A percentile compares a stretch with the other conserved stretches of the same genome.
Conservation (phyloP, 1,140 invertebrate genomes). For the Scaptomyza hsui region DNA sequence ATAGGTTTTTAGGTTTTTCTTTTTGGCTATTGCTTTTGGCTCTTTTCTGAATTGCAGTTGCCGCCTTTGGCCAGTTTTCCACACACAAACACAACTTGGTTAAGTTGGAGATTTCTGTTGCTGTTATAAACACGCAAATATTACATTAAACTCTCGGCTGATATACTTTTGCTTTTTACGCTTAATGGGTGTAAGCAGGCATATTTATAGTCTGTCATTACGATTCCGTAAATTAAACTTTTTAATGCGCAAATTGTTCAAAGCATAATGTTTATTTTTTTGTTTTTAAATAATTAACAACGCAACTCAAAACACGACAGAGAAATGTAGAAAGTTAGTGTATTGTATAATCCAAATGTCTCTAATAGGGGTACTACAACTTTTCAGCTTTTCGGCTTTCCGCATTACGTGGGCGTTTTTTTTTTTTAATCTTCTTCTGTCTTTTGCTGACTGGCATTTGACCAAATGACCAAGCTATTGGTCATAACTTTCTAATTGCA, state of each 20-base stretch:
- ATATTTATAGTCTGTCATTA: constrained; percentile 79
- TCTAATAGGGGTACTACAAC: not conserved
- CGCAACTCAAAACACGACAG: constrained; percentile 16
- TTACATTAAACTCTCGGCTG: constrained; percentile 67
- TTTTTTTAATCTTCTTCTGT: constrained; percentile 23
- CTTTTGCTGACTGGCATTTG: constrained; percentile 12
- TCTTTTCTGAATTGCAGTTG: constrained; percentile 52
- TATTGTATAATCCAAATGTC: constrained; percentile 58
- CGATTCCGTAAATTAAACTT: constrained; percentile 79
- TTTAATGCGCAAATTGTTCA: constrained; percentile 80
- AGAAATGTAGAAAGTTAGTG: constrained; percentile 51
- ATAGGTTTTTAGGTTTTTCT: constrained; percentile 47
- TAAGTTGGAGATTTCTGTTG: constrained; percentile 33
- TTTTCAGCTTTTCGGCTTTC: constrained; percentile 66
- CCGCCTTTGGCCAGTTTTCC: constrained; percentile 67
- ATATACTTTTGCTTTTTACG: constrained; percentile 48
- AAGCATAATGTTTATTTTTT: constrained; percentile 53
- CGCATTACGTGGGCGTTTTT: constrained; percentile 66
- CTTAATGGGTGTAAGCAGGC: constrained; percentile 74
- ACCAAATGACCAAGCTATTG: constrained; percentile 46
- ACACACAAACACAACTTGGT: constrained; percentile 25
- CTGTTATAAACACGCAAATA: constrained; percentile 78
- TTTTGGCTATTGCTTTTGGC: constrained; percentile 26
- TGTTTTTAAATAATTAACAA: constrained; percentile 57
- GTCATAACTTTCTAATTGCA: constrained; percentile 67